Evolutionary conservation across 2,888 invertebrate genomes (phyloP).

Genomic region (Lithophane ornitopus): DNA sequence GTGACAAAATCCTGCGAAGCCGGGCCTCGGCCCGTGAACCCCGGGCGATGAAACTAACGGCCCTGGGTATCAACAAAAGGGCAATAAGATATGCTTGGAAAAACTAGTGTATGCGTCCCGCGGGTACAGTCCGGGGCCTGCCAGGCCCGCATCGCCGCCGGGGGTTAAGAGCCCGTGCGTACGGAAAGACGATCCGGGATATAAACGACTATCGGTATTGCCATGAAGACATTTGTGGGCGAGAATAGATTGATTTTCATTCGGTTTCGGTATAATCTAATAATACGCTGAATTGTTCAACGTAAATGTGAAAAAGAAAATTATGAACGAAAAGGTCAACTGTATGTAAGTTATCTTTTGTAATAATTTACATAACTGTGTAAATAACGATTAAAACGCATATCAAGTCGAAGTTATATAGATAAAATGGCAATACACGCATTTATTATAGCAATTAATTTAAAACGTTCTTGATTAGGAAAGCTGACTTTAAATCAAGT

Average conservation of each 20-base stretch:
- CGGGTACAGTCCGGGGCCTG: conserved; percentile 77
- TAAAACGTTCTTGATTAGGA: conserved; percentile 33
- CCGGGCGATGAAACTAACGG: conserved; percentile 90
- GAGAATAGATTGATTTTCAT: conserved; percentile 75
- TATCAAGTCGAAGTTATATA: conserved; percentile 3
- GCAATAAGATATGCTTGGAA: conserved; percentile 91
- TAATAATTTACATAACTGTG: neutral
- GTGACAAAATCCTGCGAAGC: conserved; percentile 68
- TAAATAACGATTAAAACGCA: conserved; percentile 23
- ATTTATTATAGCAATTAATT: conserved; percentile 45
- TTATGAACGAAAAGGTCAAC: conserved; percentile 5
- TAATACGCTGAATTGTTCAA: conserved; percentile 33
- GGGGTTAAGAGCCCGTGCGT: conserved; percentile 76
- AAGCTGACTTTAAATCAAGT: conserved; percentile 44
- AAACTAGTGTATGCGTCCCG: conserved; percentile 88
- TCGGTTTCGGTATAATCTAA: conserved; percentile 64
- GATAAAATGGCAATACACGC: conserved; percentile 33
- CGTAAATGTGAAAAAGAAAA: conserved; percentile 20
- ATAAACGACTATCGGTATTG: conserved; percentile 79
- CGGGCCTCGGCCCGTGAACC: conserved; percentile 76
- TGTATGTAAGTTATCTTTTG: neutral
- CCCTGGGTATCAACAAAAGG: conserved; percentile 89
- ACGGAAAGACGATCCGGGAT: conserved; percentile 66
- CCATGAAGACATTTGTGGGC: conserved; percentile 73
- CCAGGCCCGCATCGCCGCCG: conserved; percentile 73